Evolutionary conservation across 2,888 invertebrate genomes (phyloP).

Genomic region (Ochropleura plecta): DNA sequence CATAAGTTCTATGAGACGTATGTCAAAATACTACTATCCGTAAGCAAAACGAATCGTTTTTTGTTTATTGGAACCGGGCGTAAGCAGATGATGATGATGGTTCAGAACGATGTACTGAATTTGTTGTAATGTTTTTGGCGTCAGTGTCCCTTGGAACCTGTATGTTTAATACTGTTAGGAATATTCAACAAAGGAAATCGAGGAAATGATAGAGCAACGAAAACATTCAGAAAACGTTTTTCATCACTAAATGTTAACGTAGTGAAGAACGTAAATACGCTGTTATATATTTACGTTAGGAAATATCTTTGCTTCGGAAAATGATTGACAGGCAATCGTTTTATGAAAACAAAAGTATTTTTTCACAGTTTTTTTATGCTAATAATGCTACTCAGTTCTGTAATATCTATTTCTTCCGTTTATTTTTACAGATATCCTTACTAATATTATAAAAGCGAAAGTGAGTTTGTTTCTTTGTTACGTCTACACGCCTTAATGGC

Average conservation of each 20-base stretch:
- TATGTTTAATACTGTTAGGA: constrained; percentile 3
- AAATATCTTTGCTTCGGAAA: constrained; percentile 17
- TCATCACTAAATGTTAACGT: constrained; percentile 35
- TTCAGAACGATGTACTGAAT: too few relatives aligned
- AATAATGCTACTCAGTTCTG: neutral
- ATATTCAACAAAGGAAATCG: constrained; percentile 12
- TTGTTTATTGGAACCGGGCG: too few relatives aligned
- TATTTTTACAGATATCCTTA: too few relatives aligned
- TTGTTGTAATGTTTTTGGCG: too few relatives aligned
- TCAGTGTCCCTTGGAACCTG: neutral
- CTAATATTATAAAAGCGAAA: too few relatives aligned
- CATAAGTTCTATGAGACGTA: too few relatives aligned
- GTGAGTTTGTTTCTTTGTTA: too few relatives aligned
- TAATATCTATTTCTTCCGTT: neutral
- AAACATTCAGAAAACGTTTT: constrained; percentile 31
- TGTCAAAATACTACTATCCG: too few relatives aligned
- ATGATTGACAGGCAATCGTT: constrained; percentile 26
- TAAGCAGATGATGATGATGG: too few relatives aligned
- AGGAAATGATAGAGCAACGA: constrained; percentile 1
- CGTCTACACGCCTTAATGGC: too few relatives aligned
- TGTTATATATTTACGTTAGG: constrained; percentile 14
- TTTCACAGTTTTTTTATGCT: constrained; percentile 2
- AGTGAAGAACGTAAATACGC: constrained; percentile 7
- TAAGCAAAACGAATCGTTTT: too few relatives aligned
- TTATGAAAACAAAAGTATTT: neutral